Base-by-base conservation (phyloP, 2,113 vertebrate genomes). In the Alligator sinensis region DNA sequence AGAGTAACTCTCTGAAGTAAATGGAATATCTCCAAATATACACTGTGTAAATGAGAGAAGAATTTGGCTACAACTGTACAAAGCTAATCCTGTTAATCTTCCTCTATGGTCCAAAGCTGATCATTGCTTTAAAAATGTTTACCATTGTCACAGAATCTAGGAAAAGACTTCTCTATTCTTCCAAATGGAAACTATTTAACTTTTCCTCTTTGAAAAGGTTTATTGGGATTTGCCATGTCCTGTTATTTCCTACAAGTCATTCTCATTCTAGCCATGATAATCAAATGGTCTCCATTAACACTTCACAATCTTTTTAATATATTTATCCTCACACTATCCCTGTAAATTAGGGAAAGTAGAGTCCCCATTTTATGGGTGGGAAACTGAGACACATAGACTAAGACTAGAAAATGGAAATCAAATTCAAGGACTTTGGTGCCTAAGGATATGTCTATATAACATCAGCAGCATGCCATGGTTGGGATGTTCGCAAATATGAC, bases 1-100 rank as follows among this genome's bases (percentile, higher is more conserved):
- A 95, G 84, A 96, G 92, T 94, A 94, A 91, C 86, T 96, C 89
- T 80, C 87, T 90, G 14, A 91, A 94, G 92, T 89, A 91, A 84
- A 78, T 95, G 91, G 95, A 94, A 82, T 76, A 78, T 80, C 91
- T 96, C 81, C 92, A 93, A 38, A 38, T 38, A 38, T 8, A 38
- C 38, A 38, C 38, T 38, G 38, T 38, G 78, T 10, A 77, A 96
- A 57, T 88, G 81, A 94, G 91, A 93, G 82, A 95, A 89, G 0
- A 86, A 58, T 91, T 88, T 94, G 92, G 86, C 84, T 94, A 82
- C 81, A 58, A 77, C 91, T 47, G 80, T 14, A 54, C 62, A 89
- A 76, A 84, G 80, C 70, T 93, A 72, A 91, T 88, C 78, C 87
- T 95, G 72, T 94, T 93, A 64, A 77, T 93, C 72, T 94, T 59